Conservation (phyloP, 23 tunicate genomes). For the Trididemnum clinides region DNA sequence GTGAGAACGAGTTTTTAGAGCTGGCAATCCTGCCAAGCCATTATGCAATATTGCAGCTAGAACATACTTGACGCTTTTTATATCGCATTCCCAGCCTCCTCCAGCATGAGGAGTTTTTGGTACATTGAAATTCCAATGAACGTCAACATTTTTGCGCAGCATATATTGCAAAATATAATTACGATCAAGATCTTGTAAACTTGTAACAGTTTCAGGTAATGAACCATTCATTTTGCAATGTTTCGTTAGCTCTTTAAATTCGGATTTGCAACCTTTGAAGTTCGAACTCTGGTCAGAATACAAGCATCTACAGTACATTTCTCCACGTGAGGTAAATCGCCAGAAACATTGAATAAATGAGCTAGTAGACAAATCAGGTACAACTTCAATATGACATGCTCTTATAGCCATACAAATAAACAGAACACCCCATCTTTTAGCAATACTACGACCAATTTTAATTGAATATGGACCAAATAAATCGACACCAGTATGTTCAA, state of each 20-base stretch:
- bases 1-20: not conserved
- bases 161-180: not conserved
- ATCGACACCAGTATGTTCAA: conserved; percentile 17
- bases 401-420: conserved; percentile 23
- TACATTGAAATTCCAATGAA: not conserved
- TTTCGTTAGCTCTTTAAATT: not conserved
- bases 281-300: conserved; percentile 23
- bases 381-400: conserved; percentile 25
- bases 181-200: not conserved
- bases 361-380: conserved; percentile 17
- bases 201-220: not conserved
- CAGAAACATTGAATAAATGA: conserved; percentile 28
- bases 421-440: conserved; percentile 4
- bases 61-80: conserved; percentile 5
- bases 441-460: not conserved
- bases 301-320: conserved; percentile 3
- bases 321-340: not conserved
- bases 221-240: not conserved
- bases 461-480: not conserved
- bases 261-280: conserved; percentile 10
- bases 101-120: conserved; percentile 19
- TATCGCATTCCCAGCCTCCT: conserved; percentile 7
- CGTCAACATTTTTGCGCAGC: conserved; percentile 9
- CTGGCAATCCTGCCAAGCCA: not conserved
- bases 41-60: conserved; percentile 4